A percentile compares a stretch with the other conserved stretches of the same genome.
Evolutionary conservation across 2,888 invertebrate genomes (phyloP).

Genomic region (Caenorhabditis zanzibari): DNA sequence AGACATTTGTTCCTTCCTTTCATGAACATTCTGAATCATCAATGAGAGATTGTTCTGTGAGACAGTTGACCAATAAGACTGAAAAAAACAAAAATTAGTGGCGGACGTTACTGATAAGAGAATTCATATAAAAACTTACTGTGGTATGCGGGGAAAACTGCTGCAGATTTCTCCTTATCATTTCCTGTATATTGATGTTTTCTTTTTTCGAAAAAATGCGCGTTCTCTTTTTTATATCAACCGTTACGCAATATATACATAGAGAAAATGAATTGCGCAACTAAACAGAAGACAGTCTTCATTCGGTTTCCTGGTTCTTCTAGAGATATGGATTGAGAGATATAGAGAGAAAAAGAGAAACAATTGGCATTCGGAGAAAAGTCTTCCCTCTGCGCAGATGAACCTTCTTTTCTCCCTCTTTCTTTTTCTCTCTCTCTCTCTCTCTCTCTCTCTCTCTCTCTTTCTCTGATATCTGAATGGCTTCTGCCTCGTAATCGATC

Average conservation of each 20-base stretch:
- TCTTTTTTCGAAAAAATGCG: conserved; percentile 16
- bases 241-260: conserved; percentile 36
- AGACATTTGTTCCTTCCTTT: conserved; percentile 7
- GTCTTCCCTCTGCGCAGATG: conserved; percentile 20
- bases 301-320: conserved; percentile 41
- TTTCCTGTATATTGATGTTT: conserved; percentile 11
- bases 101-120: conserved; percentile 28
- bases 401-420: conserved; percentile 37
- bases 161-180: conserved; percentile 10
- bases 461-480: background rate
- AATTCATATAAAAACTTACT: conserved; percentile 23
- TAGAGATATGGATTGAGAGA: conserved; percentile 30
- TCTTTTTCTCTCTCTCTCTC: conserved; percentile 5
- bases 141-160: background rate
- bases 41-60: conserved; percentile 1
- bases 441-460: conserved; percentile 24
- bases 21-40: conserved; percentile 4
- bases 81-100: background rate
- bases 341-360: conserved; percentile 27
- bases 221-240: conserved; percentile 18
- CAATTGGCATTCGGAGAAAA: conserved; percentile 31
- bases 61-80: background rate
- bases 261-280: conserved; percentile 16
- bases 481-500: conserved; percentile 38
- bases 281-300: conserved; percentile 11